Conservation (phyloP, 1,140 invertebrate genomes). For the Caenorhabditis brenneri region DNA sequence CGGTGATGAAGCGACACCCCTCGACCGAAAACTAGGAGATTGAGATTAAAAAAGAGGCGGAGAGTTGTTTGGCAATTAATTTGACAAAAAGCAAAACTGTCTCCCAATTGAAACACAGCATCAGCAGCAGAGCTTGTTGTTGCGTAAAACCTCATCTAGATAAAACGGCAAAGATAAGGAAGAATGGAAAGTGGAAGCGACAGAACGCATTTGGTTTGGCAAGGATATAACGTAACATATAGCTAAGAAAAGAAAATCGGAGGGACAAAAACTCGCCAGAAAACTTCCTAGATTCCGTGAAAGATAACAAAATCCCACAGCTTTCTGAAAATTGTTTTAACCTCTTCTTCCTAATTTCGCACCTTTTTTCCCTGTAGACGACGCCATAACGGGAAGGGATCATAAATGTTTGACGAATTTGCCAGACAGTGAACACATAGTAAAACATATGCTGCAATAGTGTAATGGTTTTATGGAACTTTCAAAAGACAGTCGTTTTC, state of each 20-base stretch:
- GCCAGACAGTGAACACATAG: not conserved
- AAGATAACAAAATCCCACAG: slow-evolving; percentile 15
- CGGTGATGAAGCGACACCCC: not conserved
- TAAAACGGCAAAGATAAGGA: slow-evolving; percentile 25
- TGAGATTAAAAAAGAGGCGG: not conserved
- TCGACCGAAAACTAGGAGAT: not conserved
- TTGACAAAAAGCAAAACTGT: not conserved
- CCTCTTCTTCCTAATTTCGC: not conserved
- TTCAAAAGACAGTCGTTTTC: not conserved
- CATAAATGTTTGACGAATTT: not conserved
- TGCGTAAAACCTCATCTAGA: slow-evolving; percentile 35
- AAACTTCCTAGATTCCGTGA: not conserved
- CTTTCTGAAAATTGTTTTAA: not conserved
- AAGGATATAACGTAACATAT: slow-evolving; percentile 27
- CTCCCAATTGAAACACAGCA: not conserved
- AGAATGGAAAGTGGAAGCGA: not conserved
- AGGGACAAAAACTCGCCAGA: slow-evolving; percentile 22
- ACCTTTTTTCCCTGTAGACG: not conserved
- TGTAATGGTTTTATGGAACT: slow-evolving; percentile 19
- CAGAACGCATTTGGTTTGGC: slow-evolving; percentile 28
- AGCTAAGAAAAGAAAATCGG: slow-evolving; percentile 28
- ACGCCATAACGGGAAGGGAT: not conserved
- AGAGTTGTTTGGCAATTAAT: not conserved
- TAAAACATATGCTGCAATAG: not conserved
- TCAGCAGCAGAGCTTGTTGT: slow-evolving; percentile 2